phyloP scores from a whole-genome alignment of 2,888 invertebrate genomes.

The Cybosia mesomella region DNA sequence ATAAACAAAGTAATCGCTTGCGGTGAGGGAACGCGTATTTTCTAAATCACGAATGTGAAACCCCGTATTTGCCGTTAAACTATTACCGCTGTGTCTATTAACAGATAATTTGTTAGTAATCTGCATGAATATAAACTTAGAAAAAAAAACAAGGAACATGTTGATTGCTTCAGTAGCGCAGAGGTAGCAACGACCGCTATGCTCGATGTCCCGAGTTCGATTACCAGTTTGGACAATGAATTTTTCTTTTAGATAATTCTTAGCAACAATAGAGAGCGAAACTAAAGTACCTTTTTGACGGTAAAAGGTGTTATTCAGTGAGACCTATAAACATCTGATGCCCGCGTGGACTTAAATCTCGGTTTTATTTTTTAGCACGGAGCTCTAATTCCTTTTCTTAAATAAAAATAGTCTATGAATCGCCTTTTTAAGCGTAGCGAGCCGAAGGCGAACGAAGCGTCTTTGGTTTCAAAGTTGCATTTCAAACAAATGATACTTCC shows the following conservation, averaged over 20 bases:
- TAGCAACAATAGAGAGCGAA: no score
- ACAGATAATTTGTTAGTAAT: constrained; percentile 58
- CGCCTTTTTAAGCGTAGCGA: no score
- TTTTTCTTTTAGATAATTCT: neutral
- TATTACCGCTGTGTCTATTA: constrained; percentile 54
- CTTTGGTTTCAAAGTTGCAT: no score
- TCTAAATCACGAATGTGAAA: constrained; percentile 83
- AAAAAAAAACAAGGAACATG: neutral
- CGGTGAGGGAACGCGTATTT: constrained; percentile 77
- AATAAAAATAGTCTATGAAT: no score
- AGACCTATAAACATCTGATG: no score
- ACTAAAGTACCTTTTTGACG: no score
- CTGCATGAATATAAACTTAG: constrained; percentile 26
- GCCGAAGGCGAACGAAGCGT: no score
- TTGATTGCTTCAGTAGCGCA: neutral
- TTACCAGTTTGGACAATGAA: neutral
- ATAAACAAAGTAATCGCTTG: constrained; percentile 83
- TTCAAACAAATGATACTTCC: no score
- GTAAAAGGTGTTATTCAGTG: no score
- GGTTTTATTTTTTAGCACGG: no score
- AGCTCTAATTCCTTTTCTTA: no score
- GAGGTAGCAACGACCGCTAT: neutral
- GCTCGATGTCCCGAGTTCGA: neutral
- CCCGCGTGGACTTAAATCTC: no score
- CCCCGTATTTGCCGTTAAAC: constrained; percentile 65